phyloP scores from a whole-genome alignment of 2,888 invertebrate genomes.

The Sinohyriopsis cumingii region DNA sequence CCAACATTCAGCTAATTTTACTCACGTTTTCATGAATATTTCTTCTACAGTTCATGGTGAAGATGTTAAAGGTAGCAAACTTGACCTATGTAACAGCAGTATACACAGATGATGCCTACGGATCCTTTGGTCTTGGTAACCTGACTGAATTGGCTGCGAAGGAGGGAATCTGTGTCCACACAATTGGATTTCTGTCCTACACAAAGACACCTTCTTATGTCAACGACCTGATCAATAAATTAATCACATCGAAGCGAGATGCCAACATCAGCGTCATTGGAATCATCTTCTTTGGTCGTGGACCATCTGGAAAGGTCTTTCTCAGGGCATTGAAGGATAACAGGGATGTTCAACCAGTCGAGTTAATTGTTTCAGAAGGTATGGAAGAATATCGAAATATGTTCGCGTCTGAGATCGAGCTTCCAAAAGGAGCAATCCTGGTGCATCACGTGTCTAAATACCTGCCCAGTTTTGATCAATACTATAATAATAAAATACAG shows the following conservation, averaged over 20 bases:
- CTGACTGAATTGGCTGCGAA: not conserved
- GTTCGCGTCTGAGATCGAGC: not conserved
- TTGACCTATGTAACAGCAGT: not conserved
- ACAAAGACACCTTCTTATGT: too few relatives aligned
- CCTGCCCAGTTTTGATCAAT: not conserved
- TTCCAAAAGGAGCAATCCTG: not conserved
- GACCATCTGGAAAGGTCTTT: not conserved
- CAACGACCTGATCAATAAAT: not conserved
- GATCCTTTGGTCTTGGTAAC: too few relatives aligned
- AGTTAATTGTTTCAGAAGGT: not conserved
- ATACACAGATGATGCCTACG: slow-evolving; percentile 1
- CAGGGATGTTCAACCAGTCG: not conserved
- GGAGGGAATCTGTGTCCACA: slow-evolving; percentile 1
- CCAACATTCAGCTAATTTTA: not conserved
- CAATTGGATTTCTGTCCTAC: not conserved
- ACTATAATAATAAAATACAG: not conserved
- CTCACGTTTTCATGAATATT: not conserved
- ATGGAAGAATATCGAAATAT: not conserved
- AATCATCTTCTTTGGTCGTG: slow-evolving; percentile 2
- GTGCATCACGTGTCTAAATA: too few relatives aligned
- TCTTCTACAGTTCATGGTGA: not conserved
- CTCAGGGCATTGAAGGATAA: not conserved
- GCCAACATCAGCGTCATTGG: not conserved
- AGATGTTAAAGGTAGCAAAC: not conserved
- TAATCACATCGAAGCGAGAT: not conserved